Evolutionary conservation across 2,113 vertebrate genomes (phyloP).

Genomic region (Paratilapia polleni): DNA sequence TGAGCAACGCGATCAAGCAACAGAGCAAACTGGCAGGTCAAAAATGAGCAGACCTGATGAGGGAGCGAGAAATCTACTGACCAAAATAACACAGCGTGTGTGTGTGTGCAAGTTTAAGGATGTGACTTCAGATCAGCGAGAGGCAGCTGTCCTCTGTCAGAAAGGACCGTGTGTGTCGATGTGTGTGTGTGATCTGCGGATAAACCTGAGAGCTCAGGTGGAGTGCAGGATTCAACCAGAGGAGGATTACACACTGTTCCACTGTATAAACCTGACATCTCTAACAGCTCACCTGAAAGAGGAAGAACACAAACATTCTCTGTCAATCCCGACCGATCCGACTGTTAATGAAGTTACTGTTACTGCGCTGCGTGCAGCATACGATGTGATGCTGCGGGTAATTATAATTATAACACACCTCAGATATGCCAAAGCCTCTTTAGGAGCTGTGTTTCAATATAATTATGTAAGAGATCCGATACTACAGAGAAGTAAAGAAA

Average conservation of each 20-base stretch:
- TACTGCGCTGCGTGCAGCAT: neutral
- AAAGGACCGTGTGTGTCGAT: too few relatives aligned
- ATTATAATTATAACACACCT: neutral
- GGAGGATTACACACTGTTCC: too few relatives aligned
- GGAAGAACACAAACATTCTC: neutral
- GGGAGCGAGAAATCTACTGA: neutral
- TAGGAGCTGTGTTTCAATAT: too few relatives aligned
- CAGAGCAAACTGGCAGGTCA: neutral
- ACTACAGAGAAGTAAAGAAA: too few relatives aligned
- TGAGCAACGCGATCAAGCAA: accelerated
- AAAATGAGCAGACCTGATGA: neutral
- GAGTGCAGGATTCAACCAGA: too few relatives aligned
- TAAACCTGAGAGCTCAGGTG: too few relatives aligned
- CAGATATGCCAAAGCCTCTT: neutral
- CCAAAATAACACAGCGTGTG: neutral
- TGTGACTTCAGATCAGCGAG: too few relatives aligned
- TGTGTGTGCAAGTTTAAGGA: neutral
- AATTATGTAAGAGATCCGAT: too few relatives aligned
- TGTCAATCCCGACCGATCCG: neutral
- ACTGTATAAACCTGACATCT: too few relatives aligned
- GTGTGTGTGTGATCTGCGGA: too few relatives aligned
- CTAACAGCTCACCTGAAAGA: neutral
- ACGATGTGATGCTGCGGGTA: neutral
- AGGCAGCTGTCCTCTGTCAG: too few relatives aligned
- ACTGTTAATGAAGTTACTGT: neutral